Conservation (phyloP, 2,797 vertebrate species). For the Melanitta fusca region DNA sequence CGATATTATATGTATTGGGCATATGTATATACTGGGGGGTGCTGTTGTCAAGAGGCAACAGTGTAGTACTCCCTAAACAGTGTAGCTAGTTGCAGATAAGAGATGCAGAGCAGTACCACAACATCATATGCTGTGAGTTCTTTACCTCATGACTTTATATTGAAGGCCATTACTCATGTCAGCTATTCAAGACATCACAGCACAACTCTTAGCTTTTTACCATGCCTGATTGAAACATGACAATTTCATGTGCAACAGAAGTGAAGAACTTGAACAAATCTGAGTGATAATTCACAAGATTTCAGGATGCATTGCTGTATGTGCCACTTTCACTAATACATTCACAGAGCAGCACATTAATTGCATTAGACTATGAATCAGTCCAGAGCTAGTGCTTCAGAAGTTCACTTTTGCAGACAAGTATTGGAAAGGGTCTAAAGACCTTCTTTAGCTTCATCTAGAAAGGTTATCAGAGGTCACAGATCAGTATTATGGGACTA, state of each 20-base stretch:
- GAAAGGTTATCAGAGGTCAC: background rate
- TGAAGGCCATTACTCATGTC: background rate
- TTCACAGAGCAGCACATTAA: background rate
- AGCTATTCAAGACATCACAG: conserved; percentile 13
- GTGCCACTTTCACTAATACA: background rate
- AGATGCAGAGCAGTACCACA: background rate
- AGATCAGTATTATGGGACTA: background rate
- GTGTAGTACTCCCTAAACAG: background rate
- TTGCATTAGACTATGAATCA: background rate
- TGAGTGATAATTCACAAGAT: conserved; percentile 17
- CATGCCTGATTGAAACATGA: background rate
- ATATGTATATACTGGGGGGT: background rate
- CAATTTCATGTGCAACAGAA: background rate
- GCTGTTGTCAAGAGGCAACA: background rate
- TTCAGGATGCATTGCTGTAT: background rate
- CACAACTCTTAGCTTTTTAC: background rate
- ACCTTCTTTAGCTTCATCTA: background rate
- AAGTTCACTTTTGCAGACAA: background rate
- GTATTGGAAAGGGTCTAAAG: background rate
- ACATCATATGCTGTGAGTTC: background rate
- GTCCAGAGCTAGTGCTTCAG: background rate
- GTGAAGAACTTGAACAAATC: conserved; percentile 30
- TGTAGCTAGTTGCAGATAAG: background rate
- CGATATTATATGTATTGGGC: background rate
- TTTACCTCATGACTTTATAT: background rate